phyloP scores from a whole-genome alignment of 1,140 invertebrate genomes.

The Drosophila obscura region DNA sequence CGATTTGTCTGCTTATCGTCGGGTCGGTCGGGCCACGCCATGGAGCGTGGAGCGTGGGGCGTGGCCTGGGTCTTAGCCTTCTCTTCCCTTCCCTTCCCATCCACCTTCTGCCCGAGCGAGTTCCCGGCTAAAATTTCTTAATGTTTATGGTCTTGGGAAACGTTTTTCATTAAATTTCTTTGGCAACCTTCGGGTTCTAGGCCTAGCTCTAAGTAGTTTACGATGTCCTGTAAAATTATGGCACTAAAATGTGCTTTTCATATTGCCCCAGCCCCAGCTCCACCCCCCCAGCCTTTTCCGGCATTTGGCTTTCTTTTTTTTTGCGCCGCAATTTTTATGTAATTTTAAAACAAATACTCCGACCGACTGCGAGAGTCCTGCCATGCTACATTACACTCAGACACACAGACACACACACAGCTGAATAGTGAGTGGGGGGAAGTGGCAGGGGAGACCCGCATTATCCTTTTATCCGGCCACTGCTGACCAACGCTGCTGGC shows the following conservation, averaged over 20 bases:
- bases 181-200: constrained; percentile 41
- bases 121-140: constrained; percentile 67
- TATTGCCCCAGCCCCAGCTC: constrained; percentile 31
- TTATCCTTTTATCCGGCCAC: constrained; percentile 76
- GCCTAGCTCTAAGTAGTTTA: constrained; percentile 76
- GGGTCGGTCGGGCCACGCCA: constrained; percentile 35
- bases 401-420: not conserved
- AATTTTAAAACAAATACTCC: constrained; percentile 77
- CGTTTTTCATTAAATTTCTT: constrained; percentile 79
- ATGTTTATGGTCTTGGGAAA: constrained; percentile 74
- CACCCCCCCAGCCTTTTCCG: constrained; percentile 29
- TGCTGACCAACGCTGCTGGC: constrained; percentile 69
- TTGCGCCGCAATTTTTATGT: constrained; percentile 70
- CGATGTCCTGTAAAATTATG: constrained; percentile 70
- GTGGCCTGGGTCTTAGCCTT: not conserved
- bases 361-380: constrained; percentile 24
- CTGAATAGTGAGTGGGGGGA: not conserved
- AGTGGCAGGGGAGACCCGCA: constrained; percentile 53
- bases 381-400: constrained; percentile 67
- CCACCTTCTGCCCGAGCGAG: constrained; percentile 3
- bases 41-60: constrained; percentile 9
- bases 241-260: constrained; percentile 70
- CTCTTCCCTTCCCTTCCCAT: not conserved
- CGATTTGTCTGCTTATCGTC: constrained; percentile 83
- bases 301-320: constrained; percentile 29